Conservation (phyloP, 2,888 invertebrate species). For the Meganola albula region DNA sequence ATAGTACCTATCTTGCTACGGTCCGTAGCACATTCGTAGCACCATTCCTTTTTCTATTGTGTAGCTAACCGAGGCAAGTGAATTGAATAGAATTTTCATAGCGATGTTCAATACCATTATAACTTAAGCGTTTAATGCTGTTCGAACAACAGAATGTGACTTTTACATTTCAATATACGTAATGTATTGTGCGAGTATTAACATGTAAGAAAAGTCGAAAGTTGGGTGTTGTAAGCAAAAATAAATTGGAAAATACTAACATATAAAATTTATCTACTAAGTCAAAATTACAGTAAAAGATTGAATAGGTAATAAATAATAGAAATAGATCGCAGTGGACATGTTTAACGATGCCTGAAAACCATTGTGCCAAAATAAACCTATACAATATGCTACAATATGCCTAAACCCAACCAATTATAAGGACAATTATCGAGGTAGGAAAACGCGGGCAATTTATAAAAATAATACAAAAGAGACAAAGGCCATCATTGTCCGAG, state of each 20-base stretch:
- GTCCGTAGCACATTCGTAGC: conserved; percentile 20
- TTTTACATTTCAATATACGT: too few species aligned
- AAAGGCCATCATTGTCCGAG: conserved; percentile 40
- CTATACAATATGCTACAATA: conserved; percentile 51
- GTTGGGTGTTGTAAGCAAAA: too few species aligned
- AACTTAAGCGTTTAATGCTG: too few species aligned
- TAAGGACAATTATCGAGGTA: conserved; percentile 68
- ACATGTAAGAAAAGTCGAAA: too few species aligned
- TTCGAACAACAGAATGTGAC: too few species aligned
- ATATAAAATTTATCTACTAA: too few species aligned
- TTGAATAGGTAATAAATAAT: too few species aligned
- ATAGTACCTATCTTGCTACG: conserved; percentile 17
- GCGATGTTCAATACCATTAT: too few species aligned
- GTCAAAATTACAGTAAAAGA: too few species aligned
- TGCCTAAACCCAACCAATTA: conserved; percentile 66
- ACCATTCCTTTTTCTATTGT: conserved; percentile 7
- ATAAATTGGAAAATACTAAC: too few species aligned
- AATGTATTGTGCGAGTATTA: too few species aligned
- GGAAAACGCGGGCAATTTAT: conserved; percentile 54
- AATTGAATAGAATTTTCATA: conserved; percentile 1
- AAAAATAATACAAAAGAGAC: conserved; percentile 44
- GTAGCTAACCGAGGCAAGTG: conserved; percentile 6
- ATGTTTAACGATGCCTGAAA: conserved; percentile 19
- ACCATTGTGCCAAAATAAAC: conserved; percentile 34
- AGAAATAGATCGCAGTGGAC: neutral